Percentiles rank a stretch among this genome's conserved stretches.
phyloP scores from a whole-genome alignment of 2,797 vertebrate species.

The Brachymystax lenok region DNA sequence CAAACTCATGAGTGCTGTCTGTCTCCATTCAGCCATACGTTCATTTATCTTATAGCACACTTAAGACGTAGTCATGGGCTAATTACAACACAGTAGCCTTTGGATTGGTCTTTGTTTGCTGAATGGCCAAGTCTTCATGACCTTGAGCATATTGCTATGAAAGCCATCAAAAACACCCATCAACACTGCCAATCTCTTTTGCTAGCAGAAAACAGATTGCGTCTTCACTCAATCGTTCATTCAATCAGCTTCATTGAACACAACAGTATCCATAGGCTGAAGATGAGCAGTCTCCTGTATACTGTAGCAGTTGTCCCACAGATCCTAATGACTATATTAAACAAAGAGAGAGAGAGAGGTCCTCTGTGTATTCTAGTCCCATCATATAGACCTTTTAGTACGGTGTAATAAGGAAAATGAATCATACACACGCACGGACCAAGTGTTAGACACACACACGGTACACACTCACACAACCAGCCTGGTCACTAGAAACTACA shows the following conservation, averaged over 20 bases:
- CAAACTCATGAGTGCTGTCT: not conserved
- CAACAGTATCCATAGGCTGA: not conserved
- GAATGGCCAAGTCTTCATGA: not conserved
- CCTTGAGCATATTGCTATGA: not conserved
- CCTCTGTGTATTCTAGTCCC: not conserved
- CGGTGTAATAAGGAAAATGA: not conserved
- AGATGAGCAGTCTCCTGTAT: not conserved
- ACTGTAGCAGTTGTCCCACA: not conserved
- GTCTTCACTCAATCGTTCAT: not conserved
- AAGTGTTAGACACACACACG: constrained; percentile 50
- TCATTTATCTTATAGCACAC: not conserved
- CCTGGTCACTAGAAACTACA: no score
- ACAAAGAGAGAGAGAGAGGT: not conserved
- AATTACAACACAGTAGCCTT: not conserved
- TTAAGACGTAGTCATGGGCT: not conserved
- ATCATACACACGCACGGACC: not conserved
- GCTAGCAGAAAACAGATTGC: no score
- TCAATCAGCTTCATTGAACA: not conserved
- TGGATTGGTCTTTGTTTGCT: not conserved
- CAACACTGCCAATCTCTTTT: not conserved
- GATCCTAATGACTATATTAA: not conserved
- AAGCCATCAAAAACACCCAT: not conserved
- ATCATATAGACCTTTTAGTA: not conserved
- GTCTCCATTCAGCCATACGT: not conserved
- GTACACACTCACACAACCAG: not conserved